phyloP scores from a whole-genome alignment of 2,113 vertebrate species.

The Formicarius rufipectus region DNA sequence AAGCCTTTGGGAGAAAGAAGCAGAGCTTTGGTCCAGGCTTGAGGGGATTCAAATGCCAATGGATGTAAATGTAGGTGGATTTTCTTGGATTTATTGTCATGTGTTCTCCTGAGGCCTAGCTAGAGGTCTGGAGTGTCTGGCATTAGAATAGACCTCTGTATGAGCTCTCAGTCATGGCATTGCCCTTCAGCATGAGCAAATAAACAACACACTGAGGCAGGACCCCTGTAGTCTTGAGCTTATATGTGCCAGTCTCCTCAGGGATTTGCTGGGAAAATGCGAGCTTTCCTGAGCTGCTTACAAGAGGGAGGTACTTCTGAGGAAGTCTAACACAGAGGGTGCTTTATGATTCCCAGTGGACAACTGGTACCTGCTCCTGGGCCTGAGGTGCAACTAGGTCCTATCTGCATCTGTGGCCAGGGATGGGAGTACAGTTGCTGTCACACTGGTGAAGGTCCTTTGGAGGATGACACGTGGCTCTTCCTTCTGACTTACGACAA shows the following conservation, averaged over 20 bases:
- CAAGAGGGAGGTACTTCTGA: background rate
- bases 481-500: background rate
- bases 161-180: background rate
- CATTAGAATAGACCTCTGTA: background rate
- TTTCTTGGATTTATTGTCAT: background rate
- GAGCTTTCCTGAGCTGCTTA: background rate
- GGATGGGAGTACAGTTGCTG: background rate
- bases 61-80: background rate
- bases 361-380: background rate
- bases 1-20: background rate
- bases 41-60: background rate
- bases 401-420: background rate
- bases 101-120: background rate
- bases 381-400: background rate
- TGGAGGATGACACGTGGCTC: background rate
- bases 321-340: background rate
- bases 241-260: background rate
- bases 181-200: background rate
- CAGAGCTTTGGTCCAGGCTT: background rate
- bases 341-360: background rate
- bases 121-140: background rate
- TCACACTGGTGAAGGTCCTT: background rate
- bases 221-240: background rate
- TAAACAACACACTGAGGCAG: background rate
- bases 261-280: background rate